Percentiles rank a stretch among this genome's conserved stretches.
Conservation (phyloP, 2,797 vertebrate species). For the Sebastes goodei region DNA sequence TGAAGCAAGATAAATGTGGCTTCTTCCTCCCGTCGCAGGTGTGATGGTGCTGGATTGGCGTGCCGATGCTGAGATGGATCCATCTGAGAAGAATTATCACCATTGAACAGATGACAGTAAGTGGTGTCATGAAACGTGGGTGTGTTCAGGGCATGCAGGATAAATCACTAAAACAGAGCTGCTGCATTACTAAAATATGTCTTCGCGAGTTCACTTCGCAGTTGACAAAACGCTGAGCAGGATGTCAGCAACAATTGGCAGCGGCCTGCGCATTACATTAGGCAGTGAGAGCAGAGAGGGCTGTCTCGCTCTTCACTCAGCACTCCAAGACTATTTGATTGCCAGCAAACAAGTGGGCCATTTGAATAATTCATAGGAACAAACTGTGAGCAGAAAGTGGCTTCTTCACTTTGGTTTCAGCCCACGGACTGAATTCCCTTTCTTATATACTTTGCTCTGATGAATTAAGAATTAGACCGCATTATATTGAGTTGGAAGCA, state of each 20-base stretch:
- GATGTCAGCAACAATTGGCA: slow-evolving; percentile 74
- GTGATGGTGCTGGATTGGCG: slow-evolving; percentile 78
- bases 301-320: slow-evolving; percentile 58
- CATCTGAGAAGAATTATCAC: slow-evolving; percentile 67
- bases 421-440: slow-evolving; percentile 11
- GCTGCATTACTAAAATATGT: slow-evolving; percentile 49
- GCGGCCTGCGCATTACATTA: slow-evolving; percentile 55
- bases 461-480: slow-evolving; percentile 26
- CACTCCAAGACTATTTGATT: slow-evolving; percentile 64
- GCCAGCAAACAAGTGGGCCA: slow-evolving; percentile 77
- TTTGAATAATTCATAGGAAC: slow-evolving; percentile 77
- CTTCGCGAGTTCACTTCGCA: slow-evolving; percentile 63
- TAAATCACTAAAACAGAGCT: slow-evolving; percentile 29
- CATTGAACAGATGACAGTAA: slow-evolving; percentile 5
- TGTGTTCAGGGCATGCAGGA: slow-evolving; percentile 29
- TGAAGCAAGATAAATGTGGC: slow-evolving; percentile 48
- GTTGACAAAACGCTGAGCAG: slow-evolving; percentile 74
- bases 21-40: slow-evolving; percentile 68
- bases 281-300: slow-evolving; percentile 51
- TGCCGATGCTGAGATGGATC: slow-evolving; percentile 67
- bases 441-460: slow-evolving; percentile 10
- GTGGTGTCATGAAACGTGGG: slow-evolving; percentile 12
- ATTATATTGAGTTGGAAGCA: slow-evolving; percentile 11
- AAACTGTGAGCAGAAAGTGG: slow-evolving; percentile 67
- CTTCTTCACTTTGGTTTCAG: slow-evolving; percentile 55